These are phyloP conservation scores for Mirounga angustirostris DNA, from an alignment of 2,113 vertebrate genomes.

Conservation along the genomic window DNA sequence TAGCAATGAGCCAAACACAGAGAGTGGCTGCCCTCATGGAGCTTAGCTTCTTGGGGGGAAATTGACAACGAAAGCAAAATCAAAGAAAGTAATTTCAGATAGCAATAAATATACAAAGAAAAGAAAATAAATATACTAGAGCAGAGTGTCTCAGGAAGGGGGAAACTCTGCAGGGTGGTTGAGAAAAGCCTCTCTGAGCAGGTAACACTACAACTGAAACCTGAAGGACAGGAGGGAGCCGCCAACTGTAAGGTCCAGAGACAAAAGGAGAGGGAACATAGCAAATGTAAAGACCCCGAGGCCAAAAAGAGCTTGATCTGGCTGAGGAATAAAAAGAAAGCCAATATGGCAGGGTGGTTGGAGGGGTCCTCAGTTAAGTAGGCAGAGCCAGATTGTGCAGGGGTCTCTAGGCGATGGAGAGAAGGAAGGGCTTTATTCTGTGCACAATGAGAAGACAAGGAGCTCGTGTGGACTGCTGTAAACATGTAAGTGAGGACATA, in stretches of 20 bases:
- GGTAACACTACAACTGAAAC: neutral
- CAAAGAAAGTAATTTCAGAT: slow-evolving; percentile 3
- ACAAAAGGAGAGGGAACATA: neutral
- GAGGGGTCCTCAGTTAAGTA: neutral
- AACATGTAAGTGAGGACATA: neutral
- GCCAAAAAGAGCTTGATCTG: neutral
- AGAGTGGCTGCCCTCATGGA: neutral
- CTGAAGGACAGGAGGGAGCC: neutral
- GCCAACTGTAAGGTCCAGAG: neutral
- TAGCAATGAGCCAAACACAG: neutral
- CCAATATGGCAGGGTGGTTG: neutral
- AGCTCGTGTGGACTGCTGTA: neutral
- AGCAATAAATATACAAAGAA: slow-evolving; percentile 10
- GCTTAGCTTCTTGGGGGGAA: neutral
- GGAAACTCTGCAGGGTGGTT: neutral
- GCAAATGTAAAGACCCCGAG: neutral
- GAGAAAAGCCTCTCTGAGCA: neutral
- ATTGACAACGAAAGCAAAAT: neutral
- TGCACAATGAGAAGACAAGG: neutral
- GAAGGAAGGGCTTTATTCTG: neutral
- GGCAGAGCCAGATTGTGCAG: neutral
- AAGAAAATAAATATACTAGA: neutral
- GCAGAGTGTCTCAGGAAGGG: neutral
- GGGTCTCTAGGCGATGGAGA: neutral
- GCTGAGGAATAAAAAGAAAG: neutral